phyloP scores from a whole-genome alignment of 1,140 invertebrate species.

The Caenorhabditis brenneri region DNA sequence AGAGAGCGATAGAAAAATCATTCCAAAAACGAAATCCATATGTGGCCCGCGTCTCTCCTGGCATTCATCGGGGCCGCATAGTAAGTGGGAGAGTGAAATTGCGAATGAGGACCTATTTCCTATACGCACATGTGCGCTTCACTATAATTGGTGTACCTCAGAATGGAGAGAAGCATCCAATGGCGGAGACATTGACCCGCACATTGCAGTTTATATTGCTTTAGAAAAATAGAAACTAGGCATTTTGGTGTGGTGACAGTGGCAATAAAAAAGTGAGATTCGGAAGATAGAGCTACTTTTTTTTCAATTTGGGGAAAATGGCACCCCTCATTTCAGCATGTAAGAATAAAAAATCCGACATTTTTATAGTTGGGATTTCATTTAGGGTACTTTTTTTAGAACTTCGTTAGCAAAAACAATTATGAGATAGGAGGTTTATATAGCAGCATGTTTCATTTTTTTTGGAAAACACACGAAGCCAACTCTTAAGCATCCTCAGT shows the following conservation, averaged over 20 bases:
- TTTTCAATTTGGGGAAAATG: background rate
- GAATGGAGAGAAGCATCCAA: too few species aligned
- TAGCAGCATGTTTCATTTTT: too few species aligned
- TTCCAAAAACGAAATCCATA: constrained; percentile 39
- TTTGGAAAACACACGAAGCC: too few species aligned
- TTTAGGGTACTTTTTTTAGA: too few species aligned
- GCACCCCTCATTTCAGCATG: too few species aligned
- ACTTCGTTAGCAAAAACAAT: too few species aligned
- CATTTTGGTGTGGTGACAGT: background rate
- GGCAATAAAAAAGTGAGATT: constrained; percentile 40
- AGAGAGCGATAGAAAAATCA: constrained; percentile 35
- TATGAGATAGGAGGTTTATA: too few species aligned
- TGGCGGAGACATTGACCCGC: background rate
- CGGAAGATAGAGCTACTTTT: background rate
- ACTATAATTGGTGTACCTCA: constrained; percentile 42
- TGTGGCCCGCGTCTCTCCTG: background rate
- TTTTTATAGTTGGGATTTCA: too few species aligned
- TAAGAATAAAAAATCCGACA: too few species aligned
- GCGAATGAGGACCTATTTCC: background rate
- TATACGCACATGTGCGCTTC: constrained; percentile 36
- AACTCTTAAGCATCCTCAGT: too few species aligned
- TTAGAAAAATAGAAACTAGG: background rate
- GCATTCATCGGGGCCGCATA: background rate
- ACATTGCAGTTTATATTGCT: constrained; percentile 35
- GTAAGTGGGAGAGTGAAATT: background rate